A percentile compares a stretch with the other conserved stretches of the same genome.
phyloP scores from a whole-genome alignment of 2,888 invertebrate genomes.

The Cataglyphis livida region DNA sequence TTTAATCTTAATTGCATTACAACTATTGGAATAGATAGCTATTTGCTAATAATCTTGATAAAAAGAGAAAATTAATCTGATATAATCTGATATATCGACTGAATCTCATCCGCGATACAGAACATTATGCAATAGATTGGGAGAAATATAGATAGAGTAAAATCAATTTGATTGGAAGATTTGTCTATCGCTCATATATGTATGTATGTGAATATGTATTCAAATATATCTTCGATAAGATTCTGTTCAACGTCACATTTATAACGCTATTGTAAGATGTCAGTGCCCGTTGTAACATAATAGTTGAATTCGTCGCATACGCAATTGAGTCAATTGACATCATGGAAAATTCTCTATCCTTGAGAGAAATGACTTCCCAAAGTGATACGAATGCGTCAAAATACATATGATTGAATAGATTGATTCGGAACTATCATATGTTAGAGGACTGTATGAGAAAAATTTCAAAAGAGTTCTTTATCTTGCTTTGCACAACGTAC shows the following conservation, averaged over 20 bases:
- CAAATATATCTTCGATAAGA: constrained; percentile 12
- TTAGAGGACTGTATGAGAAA: neutral
- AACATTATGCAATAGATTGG: constrained; percentile 31
- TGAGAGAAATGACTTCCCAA: neutral
- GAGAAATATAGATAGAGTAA: constrained; percentile 21
- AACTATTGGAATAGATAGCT: neutral
- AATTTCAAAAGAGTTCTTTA: neutral
- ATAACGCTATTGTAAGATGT: constrained; percentile 23
- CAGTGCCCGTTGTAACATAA: constrained; percentile 23
- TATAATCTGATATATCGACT: neutral
- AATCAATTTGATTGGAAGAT: constrained; percentile 24
- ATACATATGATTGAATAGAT: constrained; percentile 8
- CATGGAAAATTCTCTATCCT: neutral
- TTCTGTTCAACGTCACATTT: neutral
- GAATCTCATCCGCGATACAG: neutral
- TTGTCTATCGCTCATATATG: neutral
- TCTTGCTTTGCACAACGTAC: neutral
- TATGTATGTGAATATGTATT: too few species aligned
- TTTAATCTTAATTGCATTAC: neutral
- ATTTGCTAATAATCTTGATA: neutral
- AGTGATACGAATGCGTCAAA: neutral
- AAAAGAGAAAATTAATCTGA: neutral
- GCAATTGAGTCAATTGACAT: neutral
- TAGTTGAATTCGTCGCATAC: neutral
- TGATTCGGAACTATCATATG: neutral